Base-by-base conservation (phyloP, 2,113 vertebrate genomes). In the Pygoscelis antarcticus region DNA sequence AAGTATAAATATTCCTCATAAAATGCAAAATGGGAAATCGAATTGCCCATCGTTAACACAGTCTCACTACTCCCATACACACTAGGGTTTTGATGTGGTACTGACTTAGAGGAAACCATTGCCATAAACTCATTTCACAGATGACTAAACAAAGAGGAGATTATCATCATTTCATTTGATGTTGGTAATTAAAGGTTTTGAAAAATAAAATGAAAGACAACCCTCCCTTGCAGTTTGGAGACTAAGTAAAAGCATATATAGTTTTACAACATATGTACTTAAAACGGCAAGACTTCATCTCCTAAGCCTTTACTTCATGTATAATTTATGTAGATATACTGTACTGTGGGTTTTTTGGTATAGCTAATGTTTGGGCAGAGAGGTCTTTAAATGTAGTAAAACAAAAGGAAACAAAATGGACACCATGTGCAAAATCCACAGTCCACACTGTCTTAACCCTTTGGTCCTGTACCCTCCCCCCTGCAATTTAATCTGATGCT, bases 61-160 rank as follows among this genome's bases (percentile, higher is more conserved):
- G 23, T 49, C 2, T 11, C 70, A n/a, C 49, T 70, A 70, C 42
- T 74, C 51, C 57, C 12, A 21, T 55, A 51, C 12, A 36, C 21
- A 47, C 38, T 5, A 55, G 18, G 46, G 71, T 88, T 97, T 96
- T 96, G 78, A 94, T 93, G 87, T 93, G 96, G 81, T 94, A 82
- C 89, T 77, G 81, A 79, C 81, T 89, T 79, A 70, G 71, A 87
- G 78, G 47, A 96, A 96, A 91, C 60, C 64, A 74, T 77, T 52
- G 55, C 66, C 78, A 77, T 89, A 91, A 94, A 91, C 51, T 90
- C 40, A 80, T 91, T 96, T 91, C 78, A 83, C 29, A 89, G 82
- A 96, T 90, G 75, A 97, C 70, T 93, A 90, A 96, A 94, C 89
- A 93, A 96, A 95, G 84, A 81, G n/a, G 60, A 94, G 79, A 97